These are phyloP conservation scores for Paraescarpia echinospica DNA, from an alignment of 1,140 invertebrate genomes.

Conservation along the genomic window DNA sequence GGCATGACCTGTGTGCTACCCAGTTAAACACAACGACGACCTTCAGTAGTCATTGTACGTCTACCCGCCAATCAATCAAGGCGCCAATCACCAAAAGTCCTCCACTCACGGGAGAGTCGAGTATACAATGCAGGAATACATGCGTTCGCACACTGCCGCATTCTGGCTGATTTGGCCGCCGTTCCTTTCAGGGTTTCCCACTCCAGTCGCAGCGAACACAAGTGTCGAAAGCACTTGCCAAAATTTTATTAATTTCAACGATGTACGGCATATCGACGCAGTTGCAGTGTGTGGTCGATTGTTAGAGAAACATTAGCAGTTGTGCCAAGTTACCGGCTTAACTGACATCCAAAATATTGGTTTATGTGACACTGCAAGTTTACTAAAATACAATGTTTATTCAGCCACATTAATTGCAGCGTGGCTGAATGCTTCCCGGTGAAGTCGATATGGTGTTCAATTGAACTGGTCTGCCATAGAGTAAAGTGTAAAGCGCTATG, in stretches of 20 bases:
- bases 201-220: background rate
- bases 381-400: no score
- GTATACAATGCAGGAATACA: background rate
- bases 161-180: background rate
- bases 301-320: background rate
- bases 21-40: background rate
- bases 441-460: no score
- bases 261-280: background rate
- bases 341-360: no score
- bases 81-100: background rate
- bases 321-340: no score
- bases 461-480: no score
- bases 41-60: background rate
- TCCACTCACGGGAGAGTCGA: background rate
- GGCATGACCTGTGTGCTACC: background rate
- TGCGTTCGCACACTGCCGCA: background rate
- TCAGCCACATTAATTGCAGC: no score
- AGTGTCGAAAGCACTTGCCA: background rate
- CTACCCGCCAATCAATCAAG: background rate
- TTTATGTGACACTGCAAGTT: background rate
- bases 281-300: background rate
- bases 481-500: no score
- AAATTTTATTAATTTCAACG: background rate
- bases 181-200: background rate
- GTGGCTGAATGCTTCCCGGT: no score